These are phyloP conservation scores for Drosophila macrospina DNA, from an alignment of 2,888 invertebrate genomes.

Conservation along the genomic window DNA sequence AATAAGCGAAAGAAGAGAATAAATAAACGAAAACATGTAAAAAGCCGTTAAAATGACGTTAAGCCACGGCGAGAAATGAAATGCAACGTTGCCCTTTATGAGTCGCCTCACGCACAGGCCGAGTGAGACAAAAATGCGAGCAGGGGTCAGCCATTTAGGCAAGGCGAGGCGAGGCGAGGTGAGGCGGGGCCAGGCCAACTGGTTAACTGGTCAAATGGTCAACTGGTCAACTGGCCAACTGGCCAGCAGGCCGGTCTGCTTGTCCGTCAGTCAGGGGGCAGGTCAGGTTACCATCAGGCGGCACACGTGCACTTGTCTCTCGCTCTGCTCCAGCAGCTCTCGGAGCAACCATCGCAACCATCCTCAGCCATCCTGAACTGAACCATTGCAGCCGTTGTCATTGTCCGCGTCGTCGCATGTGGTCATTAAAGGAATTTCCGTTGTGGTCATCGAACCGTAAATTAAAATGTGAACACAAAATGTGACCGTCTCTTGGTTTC, in stretches of 20 bases:
- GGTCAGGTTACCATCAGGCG: constrained; percentile 52
- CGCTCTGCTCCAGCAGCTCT: constrained; percentile 42
- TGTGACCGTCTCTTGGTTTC: constrained; percentile 30
- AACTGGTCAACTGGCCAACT: constrained; percentile 9
- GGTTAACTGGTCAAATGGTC: constrained; percentile 6
- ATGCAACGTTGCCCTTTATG: constrained; percentile 61
- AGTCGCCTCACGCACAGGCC: constrained; percentile 28
- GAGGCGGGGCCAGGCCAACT: neutral
- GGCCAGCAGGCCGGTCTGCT: neutral
- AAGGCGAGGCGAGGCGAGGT: constrained; percentile 1
- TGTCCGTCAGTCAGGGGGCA: neutral
- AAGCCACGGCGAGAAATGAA: constrained; percentile 40
- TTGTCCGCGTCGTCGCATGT: constrained; percentile 66
- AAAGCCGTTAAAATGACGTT: constrained; percentile 49
- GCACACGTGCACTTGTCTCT: constrained; percentile 56
- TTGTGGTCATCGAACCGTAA: constrained; percentile 76
- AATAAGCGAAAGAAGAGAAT: constrained; percentile 14
- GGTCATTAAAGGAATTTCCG: constrained; percentile 81
- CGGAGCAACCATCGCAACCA: constrained; percentile 13
- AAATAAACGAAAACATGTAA: constrained; percentile 19
- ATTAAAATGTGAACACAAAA: constrained; percentile 73
- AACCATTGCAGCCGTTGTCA: constrained; percentile 35
- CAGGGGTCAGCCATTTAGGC: constrained; percentile 57
- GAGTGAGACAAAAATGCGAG: constrained; percentile 12
- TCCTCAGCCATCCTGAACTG: neutral